phyloP scores from a whole-genome alignment of 2,888 invertebrate species.

The Nymphalis urticae region DNA sequence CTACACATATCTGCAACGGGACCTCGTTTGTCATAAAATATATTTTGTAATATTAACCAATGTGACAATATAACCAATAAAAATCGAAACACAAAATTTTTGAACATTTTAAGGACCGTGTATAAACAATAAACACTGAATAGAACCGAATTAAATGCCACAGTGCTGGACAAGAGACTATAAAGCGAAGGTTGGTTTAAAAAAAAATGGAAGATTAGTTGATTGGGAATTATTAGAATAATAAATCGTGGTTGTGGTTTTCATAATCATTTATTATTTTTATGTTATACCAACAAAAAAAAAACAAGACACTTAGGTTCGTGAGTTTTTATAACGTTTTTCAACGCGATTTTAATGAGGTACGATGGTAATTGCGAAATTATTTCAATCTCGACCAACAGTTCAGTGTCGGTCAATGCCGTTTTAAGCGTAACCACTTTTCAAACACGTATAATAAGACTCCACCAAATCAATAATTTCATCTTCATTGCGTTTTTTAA shows the following conservation, averaged over 20 bases:
- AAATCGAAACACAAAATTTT: background rate
- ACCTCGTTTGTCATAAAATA: background rate
- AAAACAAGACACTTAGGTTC: background rate
- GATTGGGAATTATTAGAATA: too few species aligned
- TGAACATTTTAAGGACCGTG: too few species aligned
- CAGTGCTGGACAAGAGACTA: too few species aligned
- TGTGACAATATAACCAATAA: background rate
- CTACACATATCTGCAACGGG: background rate
- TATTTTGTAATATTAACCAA: background rate
- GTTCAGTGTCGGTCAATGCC: conserved; percentile 43
- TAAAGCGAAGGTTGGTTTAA: too few species aligned
- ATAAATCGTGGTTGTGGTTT: too few species aligned
- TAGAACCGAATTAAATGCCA: too few species aligned
- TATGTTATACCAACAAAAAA: too few species aligned
- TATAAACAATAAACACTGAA: too few species aligned
- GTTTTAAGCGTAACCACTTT: conserved; percentile 33
- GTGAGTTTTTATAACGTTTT: conserved; percentile 16
- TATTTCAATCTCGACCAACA: conserved; percentile 43
- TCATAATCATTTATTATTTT: too few species aligned
- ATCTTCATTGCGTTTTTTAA: background rate
- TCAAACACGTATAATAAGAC: conserved; percentile 12
- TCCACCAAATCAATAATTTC: background rate
- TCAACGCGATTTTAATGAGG: conserved; percentile 8
- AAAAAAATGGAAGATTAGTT: too few species aligned
- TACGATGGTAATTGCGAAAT: conserved; percentile 34